A percentile compares a stretch with the other conserved stretches of the same genome.
Conservation (phyloP, 2,888 invertebrate genomes). For the Dorcus parallelipipedus region DNA sequence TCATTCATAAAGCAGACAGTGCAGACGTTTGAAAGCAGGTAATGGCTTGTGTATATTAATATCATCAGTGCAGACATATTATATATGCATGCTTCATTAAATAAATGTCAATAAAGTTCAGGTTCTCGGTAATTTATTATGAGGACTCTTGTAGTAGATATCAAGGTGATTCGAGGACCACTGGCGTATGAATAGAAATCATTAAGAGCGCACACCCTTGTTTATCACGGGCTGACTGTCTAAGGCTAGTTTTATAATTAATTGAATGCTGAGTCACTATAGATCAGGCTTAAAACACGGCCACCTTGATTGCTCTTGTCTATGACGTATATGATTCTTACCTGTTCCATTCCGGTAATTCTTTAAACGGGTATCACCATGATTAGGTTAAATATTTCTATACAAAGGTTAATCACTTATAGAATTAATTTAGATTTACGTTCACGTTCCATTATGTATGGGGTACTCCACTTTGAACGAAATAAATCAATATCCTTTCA, state of each 20-base stretch:
- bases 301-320: conserved; percentile 24
- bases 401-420: background rate
- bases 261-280: conserved; percentile 38
- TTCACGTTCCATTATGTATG: too few relatives aligned
- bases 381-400: conserved; percentile 14
- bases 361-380: conserved; percentile 14
- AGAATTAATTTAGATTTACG: too few relatives aligned
- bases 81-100: conserved; percentile 20
- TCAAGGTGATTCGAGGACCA: conserved; percentile 9
- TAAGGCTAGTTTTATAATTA: conserved; percentile 36
- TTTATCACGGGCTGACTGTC: conserved; percentile 35
- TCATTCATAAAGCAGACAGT: too few relatives aligned
- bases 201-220: conserved; percentile 36
- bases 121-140: conserved; percentile 17
- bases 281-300: conserved; percentile 23
- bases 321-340: background rate
- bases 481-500: too few relatives aligned
- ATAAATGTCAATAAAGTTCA: conserved; percentile 19
- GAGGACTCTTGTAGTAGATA: conserved; percentile 12
- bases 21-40: too few relatives aligned
- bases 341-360: conserved; percentile 1
- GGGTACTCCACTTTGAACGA: too few relatives aligned
- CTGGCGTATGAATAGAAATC: conserved; percentile 29
- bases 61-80: conserved; percentile 11
- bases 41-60: background rate